phyloP scores from a whole-genome alignment of 1,140 invertebrate species.

The Drosophila kohkoa region DNA sequence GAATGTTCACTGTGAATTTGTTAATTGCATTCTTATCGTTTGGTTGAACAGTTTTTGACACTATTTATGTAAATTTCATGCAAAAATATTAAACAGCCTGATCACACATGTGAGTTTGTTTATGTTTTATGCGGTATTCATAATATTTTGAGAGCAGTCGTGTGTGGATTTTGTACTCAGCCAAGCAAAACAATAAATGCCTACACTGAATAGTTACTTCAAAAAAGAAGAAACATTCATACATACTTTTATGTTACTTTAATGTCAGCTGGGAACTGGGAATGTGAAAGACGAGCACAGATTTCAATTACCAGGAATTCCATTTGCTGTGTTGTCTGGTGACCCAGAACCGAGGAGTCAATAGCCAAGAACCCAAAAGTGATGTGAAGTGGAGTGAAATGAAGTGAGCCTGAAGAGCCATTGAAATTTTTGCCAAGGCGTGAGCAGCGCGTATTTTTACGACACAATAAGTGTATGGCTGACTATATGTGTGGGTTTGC shows the following conservation, averaged over 20 bases:
- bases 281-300: conserved; percentile 28
- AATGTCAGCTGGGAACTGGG: not conserved
- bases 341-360: not conserved
- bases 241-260: conserved; percentile 34
- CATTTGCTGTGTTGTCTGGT: not conserved
- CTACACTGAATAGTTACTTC: conserved; percentile 10
- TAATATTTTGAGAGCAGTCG: conserved; percentile 19
- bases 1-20: not conserved
- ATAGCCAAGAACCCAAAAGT: not conserved
- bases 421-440: conserved; percentile 10
- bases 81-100: not conserved
- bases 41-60: not conserved
- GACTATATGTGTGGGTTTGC: conserved; percentile 17
- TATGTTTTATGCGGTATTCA: not conserved
- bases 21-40: not conserved
- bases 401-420: conserved; percentile 4
- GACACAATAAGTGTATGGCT: conserved; percentile 13
- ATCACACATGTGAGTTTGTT: not conserved
- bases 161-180: conserved; percentile 5
- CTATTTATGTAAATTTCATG: not conserved
- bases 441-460: conserved; percentile 45
- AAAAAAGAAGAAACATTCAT: conserved; percentile 1
- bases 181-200: conserved; percentile 17
- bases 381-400: not conserved
- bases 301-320: conserved; percentile 42